Evolutionary conservation across 2,113 vertebrate species (phyloP), one percentile per base, ranked within the genome.

Genomic region (Eolophus roseicapilla): DNA sequence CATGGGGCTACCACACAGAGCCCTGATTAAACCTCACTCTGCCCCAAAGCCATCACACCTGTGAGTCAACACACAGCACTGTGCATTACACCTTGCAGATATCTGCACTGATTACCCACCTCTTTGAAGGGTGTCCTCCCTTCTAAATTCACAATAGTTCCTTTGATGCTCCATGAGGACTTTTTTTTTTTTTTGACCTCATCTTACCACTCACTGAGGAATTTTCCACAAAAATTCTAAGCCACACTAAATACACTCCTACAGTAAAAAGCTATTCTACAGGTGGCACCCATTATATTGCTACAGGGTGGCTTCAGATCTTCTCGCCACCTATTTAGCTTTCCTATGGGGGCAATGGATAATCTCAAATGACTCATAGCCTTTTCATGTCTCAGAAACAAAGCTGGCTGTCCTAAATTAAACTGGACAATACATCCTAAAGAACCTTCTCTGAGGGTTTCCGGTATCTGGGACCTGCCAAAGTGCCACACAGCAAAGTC

Each of bases 221-320:
- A 57, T 77, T 57, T 86, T 70, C 25, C 35, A 52, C 24, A 10
- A 59, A 60, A 80, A 35, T 46, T 21, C 68, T 35, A 67, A 77
- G 35, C 23, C 18, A 46, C 11, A 15, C 12, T 35, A 33, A 70
- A 46, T 14, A 53, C 5, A 16, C 9, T 49, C 47, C 8, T 59
- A 31, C 6, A 69, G n/a, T 19, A 46, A 53, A 59, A 17, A 74
- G 17, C 15, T 59, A 18, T 74, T 77, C 17, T 62, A 43, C 6
- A 10, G 15, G 18, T 11, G 43, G 6, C 28, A 39, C 16, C 28
- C 25, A 21, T 35, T 55, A 9, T 4, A 29, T 27, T 0, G 0
- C 14, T 49, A 16, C 17, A 50, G 39, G 41, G 33, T 3, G 3
- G 29, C 44, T 73, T 29, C 49, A 68, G 43, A 37, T 44, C 33